Base-by-base conservation (phyloP, 2,797 vertebrate species). In the Momotus momota region DNA sequence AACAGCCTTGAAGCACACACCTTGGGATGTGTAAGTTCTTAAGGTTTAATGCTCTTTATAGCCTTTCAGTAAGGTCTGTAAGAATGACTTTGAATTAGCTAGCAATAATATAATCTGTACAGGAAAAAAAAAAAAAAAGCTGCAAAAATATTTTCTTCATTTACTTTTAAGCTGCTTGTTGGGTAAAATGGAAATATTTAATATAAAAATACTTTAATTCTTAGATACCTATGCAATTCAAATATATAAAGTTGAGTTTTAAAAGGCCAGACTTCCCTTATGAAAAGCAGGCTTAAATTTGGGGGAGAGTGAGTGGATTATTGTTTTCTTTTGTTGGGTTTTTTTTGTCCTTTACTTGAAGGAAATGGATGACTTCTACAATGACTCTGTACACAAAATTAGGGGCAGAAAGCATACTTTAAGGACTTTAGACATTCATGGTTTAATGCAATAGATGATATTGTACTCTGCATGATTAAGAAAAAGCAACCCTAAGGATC, bases 1-100 rank as follows among this genome's bases (percentile, higher is more conserved):
- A 92, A 64, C 4, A 90, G 67, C 52, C 81, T 89, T 93, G 61
- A 93, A 86, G 65, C 38, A 90, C 29, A 69, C 21, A 81, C 25
- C 57, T 67, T 82, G 41, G 10, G 18, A 43, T 45, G 26, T 66
- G 15, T 41, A 73, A 84, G 58, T 73, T 92, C 81, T 89, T 64
- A 82, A 90, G 60, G 70, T 81, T 90, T 88, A 93, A 64, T 82
- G 35, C 4, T 57, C 33, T 79, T 88, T 77, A 73, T 55, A 84
- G 64, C 35, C 25, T 55, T 90, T 64, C 48, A 49, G 22, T 66
- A 46, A 92, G 17, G 8, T 14, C 46, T 82, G 22, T 60, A 67
- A 84, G 54, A 72, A 73, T 41, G 74, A 73, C 48, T 84, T 92
- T 86, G 64, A 80, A 38, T 38, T 70, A 45, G 67, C 35, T 94